Conservation (phyloP, 2,888 invertebrate species). For the Achlya flavicornis region DNA sequence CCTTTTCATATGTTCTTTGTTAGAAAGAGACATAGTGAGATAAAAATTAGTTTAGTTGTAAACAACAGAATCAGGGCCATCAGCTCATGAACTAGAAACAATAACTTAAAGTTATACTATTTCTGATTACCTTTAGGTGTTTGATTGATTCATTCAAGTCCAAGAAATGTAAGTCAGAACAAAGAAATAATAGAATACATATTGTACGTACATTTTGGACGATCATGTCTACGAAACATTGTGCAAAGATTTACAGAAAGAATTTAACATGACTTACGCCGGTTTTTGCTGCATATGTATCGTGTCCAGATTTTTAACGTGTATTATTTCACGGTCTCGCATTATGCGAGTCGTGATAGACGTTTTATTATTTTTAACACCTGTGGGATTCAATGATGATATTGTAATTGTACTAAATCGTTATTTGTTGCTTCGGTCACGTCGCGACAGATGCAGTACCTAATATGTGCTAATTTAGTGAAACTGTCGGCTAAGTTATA, state of each 20-base stretch:
- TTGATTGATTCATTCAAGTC: no score
- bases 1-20: no score
- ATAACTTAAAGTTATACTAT: no score
- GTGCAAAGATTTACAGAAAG: not conserved
- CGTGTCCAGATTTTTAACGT: not conserved
- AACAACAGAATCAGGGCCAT: no score
- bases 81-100: no score
- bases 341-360: not conserved
- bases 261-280: not conserved
- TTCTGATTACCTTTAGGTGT: no score
- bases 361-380: not conserved
- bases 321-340: not conserved
- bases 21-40: no score
- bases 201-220: no score
- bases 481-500: not conserved
- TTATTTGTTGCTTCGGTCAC: not conserved
- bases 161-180: no score
- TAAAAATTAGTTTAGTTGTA: no score
- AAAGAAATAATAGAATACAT: no score
- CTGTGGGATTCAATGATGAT: not conserved
- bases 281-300: not conserved
- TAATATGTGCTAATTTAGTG: not conserved
- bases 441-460: not conserved
- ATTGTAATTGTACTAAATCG: not conserved
- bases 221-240: not conserved